These are phyloP conservation scores for Peromyscus aztecus DNA, from an alignment of 2,797 vertebrate species.

Conservation along the genomic window DNA sequence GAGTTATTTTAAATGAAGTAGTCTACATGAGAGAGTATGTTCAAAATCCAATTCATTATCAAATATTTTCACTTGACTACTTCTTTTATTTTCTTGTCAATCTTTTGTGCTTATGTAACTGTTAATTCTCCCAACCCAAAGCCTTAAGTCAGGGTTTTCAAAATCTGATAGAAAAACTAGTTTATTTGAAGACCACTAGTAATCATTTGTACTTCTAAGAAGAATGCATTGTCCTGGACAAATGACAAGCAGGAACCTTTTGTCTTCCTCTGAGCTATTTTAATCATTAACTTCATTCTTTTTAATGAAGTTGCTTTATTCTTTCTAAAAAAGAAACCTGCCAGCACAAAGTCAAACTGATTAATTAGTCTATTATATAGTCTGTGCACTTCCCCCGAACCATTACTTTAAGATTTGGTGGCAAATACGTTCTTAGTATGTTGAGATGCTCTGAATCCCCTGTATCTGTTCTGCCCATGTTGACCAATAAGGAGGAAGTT, in stretches of 20 bases:
- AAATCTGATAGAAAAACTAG: constrained; percentile 49
- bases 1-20: constrained; percentile 50
- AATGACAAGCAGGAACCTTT: constrained; percentile 30
- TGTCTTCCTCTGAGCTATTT: constrained; percentile 28
- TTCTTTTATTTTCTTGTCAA: constrained; percentile 18
- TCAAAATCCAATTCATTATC: constrained; percentile 45
- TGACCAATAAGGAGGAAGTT: neutral
- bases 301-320: constrained; percentile 46
- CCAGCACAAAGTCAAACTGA: neutral
- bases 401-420: constrained; percentile 58
- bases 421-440: neutral
- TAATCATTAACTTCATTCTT: constrained; percentile 42
- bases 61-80: constrained; percentile 37
- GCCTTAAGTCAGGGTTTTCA: constrained; percentile 20
- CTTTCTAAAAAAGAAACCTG: constrained; percentile 25
- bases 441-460: neutral
- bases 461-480: neutral
- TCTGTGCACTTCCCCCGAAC: neutral
- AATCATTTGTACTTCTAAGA: constrained; percentile 48
- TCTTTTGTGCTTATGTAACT: constrained; percentile 31
- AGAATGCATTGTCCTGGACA: constrained; percentile 35
- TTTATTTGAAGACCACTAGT: constrained; percentile 49
- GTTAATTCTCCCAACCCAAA: neutral
- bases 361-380: constrained; percentile 8
- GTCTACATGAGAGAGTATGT: neutral